phyloP scores from a whole-genome alignment of 1,140 invertebrate genomes.

The Drosophila tristis region DNA sequence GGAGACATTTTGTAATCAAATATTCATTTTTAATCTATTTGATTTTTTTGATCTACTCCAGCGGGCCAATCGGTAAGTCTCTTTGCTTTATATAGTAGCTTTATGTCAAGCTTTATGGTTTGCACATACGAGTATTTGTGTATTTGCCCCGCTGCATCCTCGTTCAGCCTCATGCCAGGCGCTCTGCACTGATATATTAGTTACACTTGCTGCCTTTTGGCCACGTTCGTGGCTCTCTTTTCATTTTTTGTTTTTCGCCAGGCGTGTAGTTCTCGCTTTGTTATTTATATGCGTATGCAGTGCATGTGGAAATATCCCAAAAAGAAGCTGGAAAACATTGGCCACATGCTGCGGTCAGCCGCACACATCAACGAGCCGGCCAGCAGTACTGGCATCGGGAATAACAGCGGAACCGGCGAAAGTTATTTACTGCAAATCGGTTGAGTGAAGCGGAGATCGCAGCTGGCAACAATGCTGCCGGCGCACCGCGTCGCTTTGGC shows the following conservation, averaged over 20 bases:
- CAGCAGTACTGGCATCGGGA: constrained; percentile 25
- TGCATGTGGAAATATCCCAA: constrained; percentile 51
- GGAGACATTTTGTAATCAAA: no score
- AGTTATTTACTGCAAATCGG: constrained; percentile 81
- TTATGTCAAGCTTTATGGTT: constrained; percentile 38
- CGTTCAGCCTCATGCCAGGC: not conserved
- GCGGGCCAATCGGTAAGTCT: no score
- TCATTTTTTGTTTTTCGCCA: not conserved
- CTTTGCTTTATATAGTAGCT: no score
- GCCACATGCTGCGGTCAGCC: constrained; percentile 76
- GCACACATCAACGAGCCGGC: constrained; percentile 69
- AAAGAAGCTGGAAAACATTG: constrained; percentile 31
- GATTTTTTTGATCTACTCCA: no score
- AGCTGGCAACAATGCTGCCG: constrained; percentile 59
- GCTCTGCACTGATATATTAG: constrained; percentile 64
- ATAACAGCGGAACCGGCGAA: constrained; percentile 61
- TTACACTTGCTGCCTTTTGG: constrained; percentile 59
- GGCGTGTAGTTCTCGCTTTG: constrained; percentile 14
- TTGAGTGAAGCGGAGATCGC: constrained; percentile 63
- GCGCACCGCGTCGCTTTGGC: no score
- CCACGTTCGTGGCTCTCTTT: constrained; percentile 4
- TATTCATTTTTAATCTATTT: no score
- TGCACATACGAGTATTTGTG: not conserved
- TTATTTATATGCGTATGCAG: constrained; percentile 64
- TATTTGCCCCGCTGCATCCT: constrained; percentile 1